Evolutionary conservation across 2,797 vertebrate genomes (phyloP).

Genomic region (Cheirogaleus major): DNA sequence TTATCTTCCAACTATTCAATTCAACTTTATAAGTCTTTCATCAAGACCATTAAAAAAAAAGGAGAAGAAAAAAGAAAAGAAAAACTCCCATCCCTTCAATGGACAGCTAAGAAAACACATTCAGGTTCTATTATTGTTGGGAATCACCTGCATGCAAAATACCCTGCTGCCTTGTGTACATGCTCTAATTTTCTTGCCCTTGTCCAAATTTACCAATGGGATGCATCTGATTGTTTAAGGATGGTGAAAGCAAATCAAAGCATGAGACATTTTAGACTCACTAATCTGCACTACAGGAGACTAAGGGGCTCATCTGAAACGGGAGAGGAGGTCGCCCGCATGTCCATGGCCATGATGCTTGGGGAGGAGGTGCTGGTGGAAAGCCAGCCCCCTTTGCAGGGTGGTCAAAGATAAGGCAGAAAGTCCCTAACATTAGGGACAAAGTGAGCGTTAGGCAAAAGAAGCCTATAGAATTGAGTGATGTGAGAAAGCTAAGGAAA

Average conservation of each 20-base stretch:
- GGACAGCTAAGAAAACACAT: slow-evolving; percentile 67
- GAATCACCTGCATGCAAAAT: slow-evolving; percentile 78
- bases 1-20: slow-evolving; percentile 89
- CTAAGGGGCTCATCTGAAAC: background rate
- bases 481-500: background rate
- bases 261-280: accelerated
- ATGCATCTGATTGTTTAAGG: slow-evolving; percentile 59
- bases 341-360: background rate
- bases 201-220: slow-evolving; percentile 20
- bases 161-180: background rate
- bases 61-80: slow-evolving; percentile 53
- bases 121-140: slow-evolving; percentile 64
- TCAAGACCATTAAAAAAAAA: slow-evolving; percentile 67
- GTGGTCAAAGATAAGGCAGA: background rate
- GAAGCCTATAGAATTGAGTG: background rate
- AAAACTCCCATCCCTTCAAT: slow-evolving; percentile 52
- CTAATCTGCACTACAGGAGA: background rate
- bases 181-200: background rate
- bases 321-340: background rate
- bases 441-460: background rate
- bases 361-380: background rate
- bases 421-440: background rate
- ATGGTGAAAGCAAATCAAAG: slow-evolving; percentile 51
- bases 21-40: slow-evolving; percentile 90
- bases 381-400: background rate